Evolutionary conservation across 2,797 vertebrate genomes (phyloP).

Genomic region (Fistularia commersonii): DNA sequence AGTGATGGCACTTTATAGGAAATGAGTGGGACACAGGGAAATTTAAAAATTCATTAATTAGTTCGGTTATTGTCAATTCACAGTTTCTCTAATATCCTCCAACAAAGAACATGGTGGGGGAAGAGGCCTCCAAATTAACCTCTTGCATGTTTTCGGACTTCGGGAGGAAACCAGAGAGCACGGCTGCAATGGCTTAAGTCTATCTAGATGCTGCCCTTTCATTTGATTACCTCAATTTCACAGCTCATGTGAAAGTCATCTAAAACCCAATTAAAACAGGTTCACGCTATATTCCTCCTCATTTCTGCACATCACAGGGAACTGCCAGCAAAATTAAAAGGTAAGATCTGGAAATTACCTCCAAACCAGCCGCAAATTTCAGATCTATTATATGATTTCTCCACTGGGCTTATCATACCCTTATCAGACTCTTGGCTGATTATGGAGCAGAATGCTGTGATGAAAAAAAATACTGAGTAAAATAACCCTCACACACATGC

Average conservation of each 20-base stretch:
- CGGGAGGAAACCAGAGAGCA: constrained; percentile 1
- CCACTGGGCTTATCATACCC: constrained; percentile 42
- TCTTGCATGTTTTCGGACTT: not conserved
- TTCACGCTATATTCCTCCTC: constrained; percentile 53
- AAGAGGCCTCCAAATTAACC: too few species aligned
- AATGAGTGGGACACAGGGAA: too few species aligned
- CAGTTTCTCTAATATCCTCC: too few species aligned
- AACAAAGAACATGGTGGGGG: too few species aligned
- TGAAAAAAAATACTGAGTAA: constrained; percentile 31
- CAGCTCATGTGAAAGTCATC: constrained; percentile 58
- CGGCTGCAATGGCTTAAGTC: constrained; percentile 20
- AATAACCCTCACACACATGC: constrained; percentile 23
- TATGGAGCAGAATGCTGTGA: constrained; percentile 32
- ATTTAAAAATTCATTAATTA: too few species aligned
- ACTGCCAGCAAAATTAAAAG: constrained; percentile 58
- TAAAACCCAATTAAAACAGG: constrained; percentile 61
- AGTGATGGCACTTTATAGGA: too few species aligned
- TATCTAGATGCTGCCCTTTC: constrained; percentile 34
- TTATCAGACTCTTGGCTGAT: constrained; percentile 45
- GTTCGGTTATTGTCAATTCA: too few species aligned
- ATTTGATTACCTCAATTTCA: constrained; percentile 57
- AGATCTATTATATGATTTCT: constrained; percentile 60
- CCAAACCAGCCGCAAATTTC: constrained; percentile 36
- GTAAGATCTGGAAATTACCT: constrained; percentile 67
- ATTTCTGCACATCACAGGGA: constrained; percentile 59